phyloP scores from a whole-genome alignment of 2,113 vertebrate species.

The Laticauda colubrina region DNA sequence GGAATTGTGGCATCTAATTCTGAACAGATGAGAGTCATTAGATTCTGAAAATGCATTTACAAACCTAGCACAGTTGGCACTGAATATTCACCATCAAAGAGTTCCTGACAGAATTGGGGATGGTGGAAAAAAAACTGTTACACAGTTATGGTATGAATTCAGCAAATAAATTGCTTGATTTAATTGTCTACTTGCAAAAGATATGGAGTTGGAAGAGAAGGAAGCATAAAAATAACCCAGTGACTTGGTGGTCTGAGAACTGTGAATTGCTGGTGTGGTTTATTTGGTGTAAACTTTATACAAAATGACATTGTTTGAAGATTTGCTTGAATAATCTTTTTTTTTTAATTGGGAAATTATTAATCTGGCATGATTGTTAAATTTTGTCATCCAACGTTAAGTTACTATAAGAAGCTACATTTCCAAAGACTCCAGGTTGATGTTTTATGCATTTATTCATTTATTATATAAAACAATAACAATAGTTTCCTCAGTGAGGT shows the following conservation, averaged over 20 bases:
- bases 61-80: background rate
- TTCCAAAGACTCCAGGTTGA: slow-evolving; percentile 18
- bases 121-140: background rate
- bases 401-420: background rate
- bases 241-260: background rate
- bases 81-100: background rate
- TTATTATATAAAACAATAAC: slow-evolving; percentile 15
- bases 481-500: background rate
- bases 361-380: slow-evolving; percentile 29
- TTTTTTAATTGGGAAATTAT: background rate
- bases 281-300: slow-evolving; percentile 4
- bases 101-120: background rate
- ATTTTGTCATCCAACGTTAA: slow-evolving; percentile 1
- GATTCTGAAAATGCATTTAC: background rate
- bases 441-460: slow-evolving; percentile 5
- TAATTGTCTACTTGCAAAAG: background rate
- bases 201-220: background rate
- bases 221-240: background rate
- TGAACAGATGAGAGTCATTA: background rate
- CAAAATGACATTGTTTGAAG: background rate
- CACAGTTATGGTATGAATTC: background rate
- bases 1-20: background rate
- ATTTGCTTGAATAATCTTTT: background rate
- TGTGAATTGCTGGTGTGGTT: background rate
- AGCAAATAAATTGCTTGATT: background rate